These are phyloP conservation scores for Bilobella aurantiaca DNA, from an alignment of 1,140 invertebrate species.

Conservation along the genomic window DNA sequence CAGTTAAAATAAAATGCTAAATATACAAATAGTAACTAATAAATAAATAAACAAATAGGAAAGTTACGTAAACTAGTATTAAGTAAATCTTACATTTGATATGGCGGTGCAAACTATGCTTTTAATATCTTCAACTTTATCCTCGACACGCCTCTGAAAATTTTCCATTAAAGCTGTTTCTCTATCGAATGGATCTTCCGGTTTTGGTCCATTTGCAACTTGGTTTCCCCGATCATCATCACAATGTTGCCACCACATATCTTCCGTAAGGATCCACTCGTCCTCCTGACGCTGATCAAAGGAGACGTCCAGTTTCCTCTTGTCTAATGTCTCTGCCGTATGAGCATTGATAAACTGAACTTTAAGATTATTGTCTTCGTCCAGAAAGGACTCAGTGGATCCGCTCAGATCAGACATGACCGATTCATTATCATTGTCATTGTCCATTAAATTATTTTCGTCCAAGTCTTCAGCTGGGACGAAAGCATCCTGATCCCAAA, in stretches of 20 bases:
- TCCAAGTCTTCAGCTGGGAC: constrained; percentile 31
- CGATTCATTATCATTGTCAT: constrained; percentile 35
- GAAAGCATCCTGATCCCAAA: constrained; percentile 33
- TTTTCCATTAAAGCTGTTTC: too few relatives aligned
- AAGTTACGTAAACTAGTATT: too few relatives aligned
- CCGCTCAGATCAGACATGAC: constrained; percentile 34
- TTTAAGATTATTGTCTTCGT: constrained; percentile 43
- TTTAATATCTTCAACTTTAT: constrained; percentile 24
- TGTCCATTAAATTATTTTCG: constrained; percentile 32
- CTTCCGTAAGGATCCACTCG: constrained; percentile 31
- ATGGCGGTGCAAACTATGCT: too few relatives aligned
- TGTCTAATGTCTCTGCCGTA: constrained; percentile 70
- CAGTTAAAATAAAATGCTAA: too few relatives aligned
- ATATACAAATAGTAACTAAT: too few relatives aligned
- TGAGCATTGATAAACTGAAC: constrained; percentile 75
- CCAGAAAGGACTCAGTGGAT: constrained; percentile 36
- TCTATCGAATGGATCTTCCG: constrained; percentile 38
- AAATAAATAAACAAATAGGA: too few relatives aligned
- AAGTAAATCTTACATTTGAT: constrained; percentile 25
- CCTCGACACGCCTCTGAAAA: constrained; percentile 40
- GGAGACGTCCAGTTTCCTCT: constrained; percentile 38
- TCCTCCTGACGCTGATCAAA: constrained; percentile 34
- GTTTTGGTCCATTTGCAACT: too few relatives aligned
- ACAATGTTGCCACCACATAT: constrained; percentile 39
- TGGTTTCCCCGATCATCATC: constrained; percentile 26